Conservation (phyloP, 1,140 invertebrate genomes). For the Diorhabda carinulata region DNA sequence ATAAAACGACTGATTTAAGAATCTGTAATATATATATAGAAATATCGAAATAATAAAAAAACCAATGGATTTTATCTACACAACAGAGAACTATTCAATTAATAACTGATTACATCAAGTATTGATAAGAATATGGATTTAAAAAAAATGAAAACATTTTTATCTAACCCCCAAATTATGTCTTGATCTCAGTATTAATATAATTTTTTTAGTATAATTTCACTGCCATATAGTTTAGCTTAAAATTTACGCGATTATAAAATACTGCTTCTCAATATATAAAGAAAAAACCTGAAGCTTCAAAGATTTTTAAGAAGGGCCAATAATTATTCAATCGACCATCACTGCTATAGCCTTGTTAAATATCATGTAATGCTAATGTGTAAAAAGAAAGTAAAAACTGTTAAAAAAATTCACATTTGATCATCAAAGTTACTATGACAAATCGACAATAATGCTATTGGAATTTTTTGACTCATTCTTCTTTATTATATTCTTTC, state of each 20-base stretch:
- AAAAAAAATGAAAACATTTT: background rate
- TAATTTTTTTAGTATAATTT: slow-evolving; percentile 35
- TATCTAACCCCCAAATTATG: slow-evolving; percentile 14
- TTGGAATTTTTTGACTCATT: too few relatives aligned
- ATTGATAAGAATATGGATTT: background rate
- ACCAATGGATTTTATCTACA: background rate
- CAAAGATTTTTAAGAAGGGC: background rate
- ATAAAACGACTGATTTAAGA: slow-evolving; percentile 1
- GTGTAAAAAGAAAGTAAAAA: too few relatives aligned
- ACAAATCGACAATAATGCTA: too few relatives aligned
- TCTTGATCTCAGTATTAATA: slow-evolving; percentile 46
- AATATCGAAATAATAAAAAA: background rate
- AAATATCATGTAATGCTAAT: too few relatives aligned
- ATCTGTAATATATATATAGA: background rate
- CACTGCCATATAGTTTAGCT: slow-evolving; percentile 39
- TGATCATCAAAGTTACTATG: too few relatives aligned
- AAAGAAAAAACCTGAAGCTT: background rate
- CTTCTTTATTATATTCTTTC: too few relatives aligned
- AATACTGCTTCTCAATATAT: background rate
- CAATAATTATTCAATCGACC: too few relatives aligned
- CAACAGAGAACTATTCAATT: background rate
- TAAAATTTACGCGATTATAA: background rate
- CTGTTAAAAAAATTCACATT: too few relatives aligned
- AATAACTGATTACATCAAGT: background rate
- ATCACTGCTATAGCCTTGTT: too few relatives aligned